phyloP scores from a whole-genome alignment of 2,888 invertebrate species.

The Smittia sp. region DNA sequence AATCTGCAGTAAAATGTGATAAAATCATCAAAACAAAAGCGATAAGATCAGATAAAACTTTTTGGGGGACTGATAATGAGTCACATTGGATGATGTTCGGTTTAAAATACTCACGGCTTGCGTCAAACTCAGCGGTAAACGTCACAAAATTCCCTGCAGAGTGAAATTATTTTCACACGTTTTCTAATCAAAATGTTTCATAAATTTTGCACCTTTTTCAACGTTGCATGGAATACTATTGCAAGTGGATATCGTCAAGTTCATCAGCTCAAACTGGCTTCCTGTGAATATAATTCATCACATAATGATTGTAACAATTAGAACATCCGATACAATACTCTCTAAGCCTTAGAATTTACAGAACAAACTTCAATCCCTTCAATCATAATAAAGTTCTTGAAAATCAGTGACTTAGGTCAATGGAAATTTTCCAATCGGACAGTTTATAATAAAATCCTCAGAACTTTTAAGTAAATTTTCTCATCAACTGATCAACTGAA shows the following conservation, averaged over 20 bases:
- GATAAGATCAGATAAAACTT: neutral
- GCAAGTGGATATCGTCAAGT: neutral
- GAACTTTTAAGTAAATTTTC: too few relatives aligned
- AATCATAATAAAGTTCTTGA: too few relatives aligned
- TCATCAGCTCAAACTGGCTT: neutral
- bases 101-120: constrained; percentile 11
- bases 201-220: constrained; percentile 6
- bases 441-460: too few relatives aligned
- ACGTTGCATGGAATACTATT: neutral
- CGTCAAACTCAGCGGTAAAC: constrained; percentile 12
- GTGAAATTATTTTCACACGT: neutral
- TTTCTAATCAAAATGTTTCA: too few relatives aligned
- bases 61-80: neutral
- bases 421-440: too few relatives aligned
- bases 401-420: too few relatives aligned
- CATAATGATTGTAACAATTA: too few relatives aligned
- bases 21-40: neutral
- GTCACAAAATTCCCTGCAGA: neutral
- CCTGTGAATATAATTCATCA: neutral
- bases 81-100: neutral
- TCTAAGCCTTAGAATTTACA: too few relatives aligned
- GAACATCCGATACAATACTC: too few relatives aligned
- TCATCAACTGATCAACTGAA: too few relatives aligned
- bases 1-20: constrained; percentile 15
- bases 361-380: too few relatives aligned